Conservation (phyloP, 2,113 vertebrate genomes). For the Carassius carassius region DNA sequence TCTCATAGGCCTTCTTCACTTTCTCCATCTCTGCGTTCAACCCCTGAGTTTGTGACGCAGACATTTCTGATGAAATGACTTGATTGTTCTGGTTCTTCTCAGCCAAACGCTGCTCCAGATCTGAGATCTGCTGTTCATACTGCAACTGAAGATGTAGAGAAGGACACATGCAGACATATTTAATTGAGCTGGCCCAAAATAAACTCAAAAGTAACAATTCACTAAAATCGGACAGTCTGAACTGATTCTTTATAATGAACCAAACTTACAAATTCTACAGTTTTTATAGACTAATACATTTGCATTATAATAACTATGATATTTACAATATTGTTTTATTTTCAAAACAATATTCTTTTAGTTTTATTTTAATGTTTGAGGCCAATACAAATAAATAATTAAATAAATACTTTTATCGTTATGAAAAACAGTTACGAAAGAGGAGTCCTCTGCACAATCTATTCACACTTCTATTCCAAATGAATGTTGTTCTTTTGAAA, state of each 20-base stretch:
- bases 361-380: not conserved
- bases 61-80: conserved; percentile 31
- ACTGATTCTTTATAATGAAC: not conserved
- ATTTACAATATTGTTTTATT: not conserved
- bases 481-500: too few species aligned
- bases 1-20: conserved; percentile 69
- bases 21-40: conserved; percentile 76
- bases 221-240: not conserved
- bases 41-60: conserved; percentile 48
- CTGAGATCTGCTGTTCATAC: conserved; percentile 85
- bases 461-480: too few species aligned
- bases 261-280: not conserved
- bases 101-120: conserved; percentile 83
- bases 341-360: too few species aligned
- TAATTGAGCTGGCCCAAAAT: not conserved
- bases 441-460: too few species aligned
- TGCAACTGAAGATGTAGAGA: conserved; percentile 77
- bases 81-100: conserved; percentile 60
- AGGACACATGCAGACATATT: not conserved
- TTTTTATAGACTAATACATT: not conserved
- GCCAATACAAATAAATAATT: too few species aligned
- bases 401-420: not conserved
- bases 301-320: not conserved
- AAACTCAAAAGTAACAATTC: not conserved
- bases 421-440: too few species aligned